These are phyloP conservation scores for Falco novaeseelandiae DNA, from an alignment of 2,797 vertebrate species.

Conservation along the genomic window DNA sequence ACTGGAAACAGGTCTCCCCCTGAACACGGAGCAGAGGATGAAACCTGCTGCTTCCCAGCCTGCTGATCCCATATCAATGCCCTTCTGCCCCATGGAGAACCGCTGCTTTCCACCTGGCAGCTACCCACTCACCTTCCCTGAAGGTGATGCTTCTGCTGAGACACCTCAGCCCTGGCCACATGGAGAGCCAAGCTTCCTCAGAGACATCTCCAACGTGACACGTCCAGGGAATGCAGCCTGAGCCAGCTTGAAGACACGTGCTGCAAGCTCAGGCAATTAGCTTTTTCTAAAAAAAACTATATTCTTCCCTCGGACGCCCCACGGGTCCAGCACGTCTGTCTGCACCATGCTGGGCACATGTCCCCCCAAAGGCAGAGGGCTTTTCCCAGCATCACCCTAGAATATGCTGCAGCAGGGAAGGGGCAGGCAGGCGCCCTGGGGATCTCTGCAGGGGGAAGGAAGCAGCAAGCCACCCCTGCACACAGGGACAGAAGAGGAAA, in stretches of 20 bases:
- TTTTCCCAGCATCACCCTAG: neutral
- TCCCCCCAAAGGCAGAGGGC: neutral
- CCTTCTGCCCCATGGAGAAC: neutral
- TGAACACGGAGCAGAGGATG: neutral
- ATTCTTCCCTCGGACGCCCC: neutral
- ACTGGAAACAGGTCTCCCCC: neutral
- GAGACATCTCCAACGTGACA: neutral
- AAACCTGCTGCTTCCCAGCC: neutral
- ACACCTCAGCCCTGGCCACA: neutral
- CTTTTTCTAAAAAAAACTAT: fast-evolving
- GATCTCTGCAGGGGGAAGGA: neutral
- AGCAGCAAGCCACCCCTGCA: neutral
- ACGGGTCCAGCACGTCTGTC: fast-evolving
- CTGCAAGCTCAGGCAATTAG: neutral
- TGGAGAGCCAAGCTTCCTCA: fast-evolving
- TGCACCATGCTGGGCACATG: fast-evolving
- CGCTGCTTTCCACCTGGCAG: neutral
- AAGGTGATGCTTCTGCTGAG: neutral
- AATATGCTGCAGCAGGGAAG: neutral
- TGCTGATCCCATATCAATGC: neutral
- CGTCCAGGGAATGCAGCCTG: fast-evolving
- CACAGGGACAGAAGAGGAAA: neutral
- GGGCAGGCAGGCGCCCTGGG: fast-evolving
- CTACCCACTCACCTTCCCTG: neutral
- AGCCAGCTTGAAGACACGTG: neutral